Conservation (phyloP, 2,888 invertebrate genomes). For the Arrhopalites spinosus region DNA sequence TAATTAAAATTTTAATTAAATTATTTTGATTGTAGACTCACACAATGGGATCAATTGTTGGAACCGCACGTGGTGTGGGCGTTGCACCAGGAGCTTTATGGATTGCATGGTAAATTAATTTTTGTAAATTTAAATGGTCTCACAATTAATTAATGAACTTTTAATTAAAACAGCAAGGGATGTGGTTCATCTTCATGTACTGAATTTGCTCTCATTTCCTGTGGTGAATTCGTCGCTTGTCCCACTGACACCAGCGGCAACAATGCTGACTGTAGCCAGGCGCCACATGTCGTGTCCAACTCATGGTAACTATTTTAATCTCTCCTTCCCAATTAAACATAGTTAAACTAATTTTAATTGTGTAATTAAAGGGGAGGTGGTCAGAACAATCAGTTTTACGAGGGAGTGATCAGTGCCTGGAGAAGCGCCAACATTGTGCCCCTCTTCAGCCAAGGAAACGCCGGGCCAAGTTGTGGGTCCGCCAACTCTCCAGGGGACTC, state of each 20-base stretch:
- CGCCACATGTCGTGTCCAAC: background rate
- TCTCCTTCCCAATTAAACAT: no score
- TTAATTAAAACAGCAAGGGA: no score
- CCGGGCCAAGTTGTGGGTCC: constrained; percentile 8
- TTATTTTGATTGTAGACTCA: no score
- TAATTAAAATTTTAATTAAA: no score
- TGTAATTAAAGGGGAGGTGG: constrained; percentile 37
- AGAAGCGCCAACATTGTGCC: constrained; percentile 7
- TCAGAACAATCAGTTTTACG: constrained; percentile 17
- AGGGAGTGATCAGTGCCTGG: constrained; percentile 28
- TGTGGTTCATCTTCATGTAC: background rate
- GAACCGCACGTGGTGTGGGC: background rate
- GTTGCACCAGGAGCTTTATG: constrained; percentile 7
- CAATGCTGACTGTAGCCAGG: background rate
- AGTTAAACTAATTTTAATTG: background rate
- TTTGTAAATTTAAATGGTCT: no score
- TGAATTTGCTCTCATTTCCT: background rate
- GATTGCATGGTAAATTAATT: no score
- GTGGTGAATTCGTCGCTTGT: constrained; percentile 5
- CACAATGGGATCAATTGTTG: constrained; percentile 6
- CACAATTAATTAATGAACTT: no score
- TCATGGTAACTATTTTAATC: background rate
- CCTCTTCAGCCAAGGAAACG: constrained; percentile 10
- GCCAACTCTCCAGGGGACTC: constrained; percentile 17
- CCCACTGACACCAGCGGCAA: background rate